Conservation (phyloP, 2,888 invertebrate genomes). For the Schizotus pectinicornis region DNA sequence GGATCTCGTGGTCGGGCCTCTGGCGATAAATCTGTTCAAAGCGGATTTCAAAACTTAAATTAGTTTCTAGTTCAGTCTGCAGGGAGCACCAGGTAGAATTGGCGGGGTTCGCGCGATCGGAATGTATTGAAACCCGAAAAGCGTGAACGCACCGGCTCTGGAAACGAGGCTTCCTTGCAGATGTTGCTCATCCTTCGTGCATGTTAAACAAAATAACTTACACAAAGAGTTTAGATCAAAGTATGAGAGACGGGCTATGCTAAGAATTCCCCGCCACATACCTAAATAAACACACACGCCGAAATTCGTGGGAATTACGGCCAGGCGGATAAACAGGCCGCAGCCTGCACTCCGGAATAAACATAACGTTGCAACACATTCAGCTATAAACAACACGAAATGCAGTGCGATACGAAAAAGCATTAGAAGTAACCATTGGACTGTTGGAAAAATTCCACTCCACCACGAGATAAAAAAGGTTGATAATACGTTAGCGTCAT, state of each 20-base stretch:
- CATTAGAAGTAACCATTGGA: too few relatives aligned
- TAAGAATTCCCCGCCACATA: slow-evolving; percentile 10
- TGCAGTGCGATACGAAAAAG: background rate
- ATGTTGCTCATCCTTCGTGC: slow-evolving; percentile 27
- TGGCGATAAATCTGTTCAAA: slow-evolving; percentile 45
- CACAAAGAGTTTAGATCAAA: slow-evolving; percentile 30
- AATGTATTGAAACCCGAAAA: slow-evolving; percentile 43
- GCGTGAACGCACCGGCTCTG: slow-evolving; percentile 25
- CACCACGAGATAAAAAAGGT: too few relatives aligned
- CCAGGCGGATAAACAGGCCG: slow-evolving; percentile 14
- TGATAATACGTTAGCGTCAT: too few relatives aligned
- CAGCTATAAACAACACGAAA: background rate
- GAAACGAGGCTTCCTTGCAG: slow-evolving; percentile 25
- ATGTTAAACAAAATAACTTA: slow-evolving; percentile 28
- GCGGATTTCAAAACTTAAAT: slow-evolving; percentile 53
- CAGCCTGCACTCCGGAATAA: background rate
- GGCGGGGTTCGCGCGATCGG: slow-evolving; percentile 41
- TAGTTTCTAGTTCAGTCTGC: slow-evolving; percentile 49
- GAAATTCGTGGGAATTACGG: slow-evolving; percentile 18
- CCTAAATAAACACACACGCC: slow-evolving; percentile 22
- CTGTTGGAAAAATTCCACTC: too few relatives aligned
- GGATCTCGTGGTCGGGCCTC: slow-evolving; percentile 30
- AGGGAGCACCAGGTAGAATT: slow-evolving; percentile 48
- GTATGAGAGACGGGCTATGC: slow-evolving; percentile 9
- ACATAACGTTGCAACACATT: too few relatives aligned